Conservation (phyloP, 1,140 invertebrate genomes). For the Nixonia krombeini region DNA sequence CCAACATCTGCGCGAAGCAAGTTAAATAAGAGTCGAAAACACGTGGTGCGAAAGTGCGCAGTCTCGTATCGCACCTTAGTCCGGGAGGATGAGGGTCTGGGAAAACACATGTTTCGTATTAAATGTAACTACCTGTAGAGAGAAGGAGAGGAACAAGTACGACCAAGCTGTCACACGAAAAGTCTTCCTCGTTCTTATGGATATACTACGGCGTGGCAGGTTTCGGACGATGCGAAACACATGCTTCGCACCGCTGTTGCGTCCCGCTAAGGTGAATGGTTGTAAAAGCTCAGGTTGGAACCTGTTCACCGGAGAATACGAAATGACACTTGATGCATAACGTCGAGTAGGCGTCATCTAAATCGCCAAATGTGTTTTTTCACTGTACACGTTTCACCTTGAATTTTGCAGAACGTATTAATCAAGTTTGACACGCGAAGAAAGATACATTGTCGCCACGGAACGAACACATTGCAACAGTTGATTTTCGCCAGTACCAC, state of each 20-base stretch:
- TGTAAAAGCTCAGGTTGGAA: background rate
- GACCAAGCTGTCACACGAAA: background rate
- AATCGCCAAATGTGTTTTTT: too few species aligned
- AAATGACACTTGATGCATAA: too few species aligned
- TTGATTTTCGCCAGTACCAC: too few species aligned
- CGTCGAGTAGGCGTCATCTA: too few species aligned
- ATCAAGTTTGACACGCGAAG: too few species aligned
- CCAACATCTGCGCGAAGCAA: background rate
- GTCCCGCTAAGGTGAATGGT: background rate
- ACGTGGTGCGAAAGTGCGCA: background rate
- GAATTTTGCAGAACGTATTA: too few species aligned
- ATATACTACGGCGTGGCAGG: background rate
- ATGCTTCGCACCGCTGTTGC: background rate
- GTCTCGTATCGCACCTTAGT: background rate
- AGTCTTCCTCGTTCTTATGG: background rate
- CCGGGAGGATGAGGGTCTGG: background rate
- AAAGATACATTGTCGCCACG: too few species aligned
- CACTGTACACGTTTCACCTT: too few species aligned
- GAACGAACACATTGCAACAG: too few species aligned
- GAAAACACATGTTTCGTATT: slow-evolving; percentile 53
- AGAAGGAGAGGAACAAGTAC: background rate
- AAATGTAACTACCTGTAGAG: slow-evolving; percentile 43
- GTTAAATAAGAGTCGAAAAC: background rate
- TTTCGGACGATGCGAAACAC: background rate
- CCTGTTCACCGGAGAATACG: background rate